These are phyloP conservation scores for Aphodius sticticus DNA, from an alignment of 2,888 invertebrate genomes.

Conservation along the genomic window DNA sequence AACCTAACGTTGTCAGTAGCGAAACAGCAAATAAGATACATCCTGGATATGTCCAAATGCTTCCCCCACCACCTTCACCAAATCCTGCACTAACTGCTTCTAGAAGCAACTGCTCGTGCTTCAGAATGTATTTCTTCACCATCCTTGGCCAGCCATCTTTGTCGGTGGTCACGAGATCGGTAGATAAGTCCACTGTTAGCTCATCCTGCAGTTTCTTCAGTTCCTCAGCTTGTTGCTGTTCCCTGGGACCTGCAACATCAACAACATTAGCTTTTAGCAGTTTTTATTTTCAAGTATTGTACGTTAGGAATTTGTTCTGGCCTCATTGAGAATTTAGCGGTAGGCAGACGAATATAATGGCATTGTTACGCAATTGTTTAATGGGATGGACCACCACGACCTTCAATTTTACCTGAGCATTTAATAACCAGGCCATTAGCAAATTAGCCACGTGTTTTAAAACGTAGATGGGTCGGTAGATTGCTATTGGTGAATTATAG, in stretches of 20 bases:
- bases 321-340: neutral
- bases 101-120: constrained; percentile 67
- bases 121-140: constrained; percentile 65
- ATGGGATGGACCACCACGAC: neutral
- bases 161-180: constrained; percentile 64
- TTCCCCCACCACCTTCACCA: constrained; percentile 64
- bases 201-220: constrained; percentile 68
- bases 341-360: neutral
- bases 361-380: neutral
- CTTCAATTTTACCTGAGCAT: neutral
- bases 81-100: constrained; percentile 65
- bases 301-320: neutral
- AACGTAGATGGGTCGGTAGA: neutral
- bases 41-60: constrained; percentile 74
- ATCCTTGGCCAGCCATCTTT: constrained; percentile 70
- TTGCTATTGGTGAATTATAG: neutral
- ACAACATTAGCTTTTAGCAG: neutral
- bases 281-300: neutral
- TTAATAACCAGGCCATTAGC: neutral
- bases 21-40: constrained; percentile 73
- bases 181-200: constrained; percentile 69
- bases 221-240: constrained; percentile 63
- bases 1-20: constrained; percentile 75
- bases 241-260: constrained; percentile 64
- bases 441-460: neutral